Evolutionary conservation across 2,888 invertebrate genomes (phyloP), one percentile per base, ranked within the genome.

Genomic region (Geotrupes spiniger): DNA sequence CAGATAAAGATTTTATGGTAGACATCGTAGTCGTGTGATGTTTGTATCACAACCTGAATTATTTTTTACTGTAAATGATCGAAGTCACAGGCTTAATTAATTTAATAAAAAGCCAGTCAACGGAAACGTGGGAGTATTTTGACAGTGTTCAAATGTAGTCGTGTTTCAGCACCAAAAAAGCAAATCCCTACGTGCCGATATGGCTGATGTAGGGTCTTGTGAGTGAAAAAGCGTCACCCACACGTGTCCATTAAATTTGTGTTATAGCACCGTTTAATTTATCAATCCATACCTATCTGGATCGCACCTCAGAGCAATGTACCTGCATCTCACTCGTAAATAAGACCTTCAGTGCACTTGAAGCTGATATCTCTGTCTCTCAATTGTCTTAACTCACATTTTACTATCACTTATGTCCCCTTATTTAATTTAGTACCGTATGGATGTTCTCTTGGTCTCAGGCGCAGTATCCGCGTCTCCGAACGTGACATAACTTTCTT

Each of bases 251-350:
- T 59, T 58, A 59, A 59, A 59, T 58, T 58, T 58, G 59, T 59
- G 59, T 59, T 59, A 59, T 60, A 52, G 57, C 58, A 56, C 54
- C 57, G 56, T 60, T 60, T 57, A 60, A 60, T 60, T 58, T 60
- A 60, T 60, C 59, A 59, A 58, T 56, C 53, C 47, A 37, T 36
- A 46, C 43, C 45, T 53, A 55, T 55, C 54, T 53, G 57, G 54
- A 57, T 57, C 51, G 54, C 50, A 49, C 54, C 53, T 55, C 44
- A 37, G 43, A 39, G 46, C 53, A 55, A 54, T 51, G 49, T 37
- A 17, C 39, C 42, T 40, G 42, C 57, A 55, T 57, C 51, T 55
- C 49, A 41, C 40, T 57, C 57, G 54, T 57, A 57, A 57, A 57
- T 55, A 57, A 54, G 54, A 49, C 53, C 52, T 55, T 51, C 50